These are phyloP conservation scores for Nephrotoma flavescens DNA, from an alignment of 2,888 invertebrate species.

Conservation along the genomic window DNA sequence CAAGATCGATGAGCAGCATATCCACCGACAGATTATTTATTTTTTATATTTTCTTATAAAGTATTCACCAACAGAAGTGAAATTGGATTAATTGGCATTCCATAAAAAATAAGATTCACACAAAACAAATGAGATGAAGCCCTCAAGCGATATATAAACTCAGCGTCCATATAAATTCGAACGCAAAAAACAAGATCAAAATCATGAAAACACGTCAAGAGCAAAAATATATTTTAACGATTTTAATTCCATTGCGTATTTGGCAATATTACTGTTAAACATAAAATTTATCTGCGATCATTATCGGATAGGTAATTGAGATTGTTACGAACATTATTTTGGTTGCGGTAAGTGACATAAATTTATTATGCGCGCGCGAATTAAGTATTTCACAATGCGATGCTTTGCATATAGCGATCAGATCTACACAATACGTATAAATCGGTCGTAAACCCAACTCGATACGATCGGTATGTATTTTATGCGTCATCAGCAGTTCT, in stretches of 20 bases:
- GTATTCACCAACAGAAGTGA: background rate
- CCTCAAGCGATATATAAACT: background rate
- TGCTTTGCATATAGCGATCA: background rate
- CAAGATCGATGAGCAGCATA: background rate
- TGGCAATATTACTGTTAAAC: background rate
- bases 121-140: background rate
- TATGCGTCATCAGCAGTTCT: background rate
- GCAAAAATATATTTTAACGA: background rate
- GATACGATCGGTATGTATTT: background rate
- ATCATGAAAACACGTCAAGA: background rate
- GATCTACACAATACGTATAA: background rate
- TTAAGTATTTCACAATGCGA: background rate
- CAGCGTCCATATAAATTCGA: background rate
- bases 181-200: background rate
- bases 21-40: background rate
- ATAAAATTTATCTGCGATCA: background rate
- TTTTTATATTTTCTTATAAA: background rate
- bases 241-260: background rate
- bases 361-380: background rate
- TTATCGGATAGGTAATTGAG: background rate
- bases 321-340: background rate
- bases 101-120: background rate
- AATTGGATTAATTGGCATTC: background rate
- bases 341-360: background rate
- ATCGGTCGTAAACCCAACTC: background rate